Evolutionary conservation across 1,140 invertebrate genomes (phyloP), one percentile per base, ranked within the genome.

Genomic region (Hylaeus anthracinus): DNA sequence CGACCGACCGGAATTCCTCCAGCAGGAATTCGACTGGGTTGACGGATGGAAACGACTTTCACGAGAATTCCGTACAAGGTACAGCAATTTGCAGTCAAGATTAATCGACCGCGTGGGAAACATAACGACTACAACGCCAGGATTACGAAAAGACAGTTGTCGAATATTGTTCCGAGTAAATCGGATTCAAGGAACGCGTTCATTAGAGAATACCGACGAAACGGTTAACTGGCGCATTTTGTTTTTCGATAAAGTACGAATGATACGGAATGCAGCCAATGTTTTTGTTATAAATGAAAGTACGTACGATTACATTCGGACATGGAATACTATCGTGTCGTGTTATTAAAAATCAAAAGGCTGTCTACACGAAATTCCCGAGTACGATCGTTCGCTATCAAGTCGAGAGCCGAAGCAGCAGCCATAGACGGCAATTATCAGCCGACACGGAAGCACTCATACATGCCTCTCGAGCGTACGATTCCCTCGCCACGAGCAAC

Each of bases 1-100:
- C 39, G 6, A 10, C 48, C 3, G 12, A 10, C 53, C 14, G 71
- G 56, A 74, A 80, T 80, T 80, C 63, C 41, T 12, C 60, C 58
- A 37, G 12, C 61, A 37, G 45, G 61, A 66, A 74, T 66, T 65
- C 78, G 78, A 80, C 66, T 74, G 53, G 55, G 48, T 61, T 60
- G 71, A 80, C 26, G 48, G 72, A 80, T 81, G 53, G 55, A 41
- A 67, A 58, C 64, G 53, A 58, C 79, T 75, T 67, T 75, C 79
- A 64, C 39, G 45, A 56, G 56, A 75, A 75, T 81, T 41, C 72
- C 72, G 37, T 75, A 78, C 39, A 67, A 67, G 72, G 72, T n/a
- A 56, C 41, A 26, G 69, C 72, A 73, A 79, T 79, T 79, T 79
- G 72, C 71, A 51, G 56, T 8, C 41, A 12, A 48, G 64, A 81